Conservation (phyloP, 2,113 vertebrate species). For the Oryzias woworae region DNA sequence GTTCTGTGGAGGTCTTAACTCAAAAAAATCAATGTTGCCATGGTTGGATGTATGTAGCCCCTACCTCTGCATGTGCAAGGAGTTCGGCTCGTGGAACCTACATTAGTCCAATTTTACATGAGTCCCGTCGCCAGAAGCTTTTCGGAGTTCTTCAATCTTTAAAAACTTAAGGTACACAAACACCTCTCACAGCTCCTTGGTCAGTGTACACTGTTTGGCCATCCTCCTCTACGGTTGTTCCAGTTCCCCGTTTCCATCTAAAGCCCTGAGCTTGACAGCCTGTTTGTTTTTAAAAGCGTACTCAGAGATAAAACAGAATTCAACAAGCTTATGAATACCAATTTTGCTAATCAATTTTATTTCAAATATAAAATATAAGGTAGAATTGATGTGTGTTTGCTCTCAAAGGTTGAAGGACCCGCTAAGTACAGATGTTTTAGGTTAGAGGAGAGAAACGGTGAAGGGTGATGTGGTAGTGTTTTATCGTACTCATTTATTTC, state of each 20-base stretch:
- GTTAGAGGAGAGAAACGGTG: constrained; percentile 37
- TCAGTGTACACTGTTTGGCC: constrained; percentile 41
- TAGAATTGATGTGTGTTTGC: constrained; percentile 72
- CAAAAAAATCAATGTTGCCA: constrained; percentile 77
- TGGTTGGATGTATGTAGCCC: constrained; percentile 72
- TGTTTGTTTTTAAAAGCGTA: constrained; percentile 78
- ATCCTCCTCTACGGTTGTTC: constrained; percentile 51
- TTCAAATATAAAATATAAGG: constrained; percentile 70
- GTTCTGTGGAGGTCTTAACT: constrained; percentile 80
- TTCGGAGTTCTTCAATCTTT: constrained; percentile 51
- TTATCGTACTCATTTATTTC: constrained; percentile 31
- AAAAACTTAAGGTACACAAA: constrained; percentile 64
- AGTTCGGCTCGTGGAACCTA: constrained; percentile 57
- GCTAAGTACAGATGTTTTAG: constrained; percentile 47
- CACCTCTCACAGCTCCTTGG: constrained; percentile 45
- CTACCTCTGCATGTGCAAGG: constrained; percentile 61
- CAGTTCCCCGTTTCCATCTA: constrained; percentile 46
- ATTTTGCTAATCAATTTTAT: constrained; percentile 80
- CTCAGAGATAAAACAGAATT: constrained; percentile 80
- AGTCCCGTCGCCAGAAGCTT: constrained; percentile 53
- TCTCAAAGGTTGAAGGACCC: constrained; percentile 46
- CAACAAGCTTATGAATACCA: constrained; percentile 78
- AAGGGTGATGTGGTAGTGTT: constrained; percentile 24
- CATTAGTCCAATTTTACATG: constrained; percentile 60
- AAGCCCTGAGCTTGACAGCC: constrained; percentile 43